Base-by-base conservation (phyloP, 2,113 vertebrate genomes). In the Thalassarche chlororhynchos region DNA sequence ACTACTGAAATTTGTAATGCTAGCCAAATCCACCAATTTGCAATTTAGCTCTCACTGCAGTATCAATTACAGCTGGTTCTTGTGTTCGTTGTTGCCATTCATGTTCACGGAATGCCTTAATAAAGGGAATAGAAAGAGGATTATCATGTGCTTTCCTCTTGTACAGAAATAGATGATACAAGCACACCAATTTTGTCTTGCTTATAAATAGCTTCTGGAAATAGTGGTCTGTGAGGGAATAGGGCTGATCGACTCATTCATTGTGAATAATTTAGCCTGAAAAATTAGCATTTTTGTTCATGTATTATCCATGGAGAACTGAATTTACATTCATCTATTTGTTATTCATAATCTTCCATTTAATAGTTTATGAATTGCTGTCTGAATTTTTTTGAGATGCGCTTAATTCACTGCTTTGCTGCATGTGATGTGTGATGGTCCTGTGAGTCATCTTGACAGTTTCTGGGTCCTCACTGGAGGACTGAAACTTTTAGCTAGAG, bases 1-100 rank as follows among this genome's bases (percentile, higher is more conserved):
- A 76, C 72, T 87, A 90, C 52, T 64, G 85, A 95, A 92, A 96
- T 92, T 94, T 97, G 87, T 97, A 93, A 80, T 18, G 75, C 86
- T 97, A 95, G 91, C 90, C 93, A 96, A 97, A 98, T 97, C 38
- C 70, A 82, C 29, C 78, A 89, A 91, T 94, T 97, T 28, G 55
- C 15, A 40, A 93, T 98, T 98, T 95, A 97, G 93, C 88, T 98
- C 71, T 96, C 84, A 88, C 91, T 97, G 79, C 74, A 78, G 54
- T 93, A 87, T 87, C 57, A 79, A 21, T 92, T 94, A 80, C 93
- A 94, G 52, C 42, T 75, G 64, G 70, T 90, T 89, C 77, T 74
- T 95, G 71, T 79, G 55, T 60, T 89, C 42, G 9, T 96, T 89
- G 87, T 95, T 97, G 69, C 32, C 29, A n/a, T 69, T 96, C 19